phyloP scores from a whole-genome alignment of 1,140 invertebrate species.

The Hypothenemus hampei region DNA sequence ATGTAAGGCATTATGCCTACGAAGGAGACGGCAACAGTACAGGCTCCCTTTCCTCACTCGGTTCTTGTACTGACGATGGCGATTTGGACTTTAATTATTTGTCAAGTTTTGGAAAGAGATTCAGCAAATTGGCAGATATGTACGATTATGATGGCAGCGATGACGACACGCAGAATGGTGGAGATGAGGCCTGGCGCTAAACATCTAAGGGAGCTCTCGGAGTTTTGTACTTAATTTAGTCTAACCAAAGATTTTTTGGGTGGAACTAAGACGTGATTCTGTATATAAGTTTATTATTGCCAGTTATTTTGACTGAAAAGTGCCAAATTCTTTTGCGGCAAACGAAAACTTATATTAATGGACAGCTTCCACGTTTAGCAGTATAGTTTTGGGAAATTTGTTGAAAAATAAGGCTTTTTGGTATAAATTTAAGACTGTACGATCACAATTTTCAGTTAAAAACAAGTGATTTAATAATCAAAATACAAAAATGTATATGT shows the following conservation, averaged over 20 bases:
- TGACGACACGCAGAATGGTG: constrained; percentile 61
- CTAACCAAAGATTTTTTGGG: constrained; percentile 39
- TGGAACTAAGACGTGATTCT: constrained; percentile 19
- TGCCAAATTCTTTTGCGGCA: constrained; percentile 5
- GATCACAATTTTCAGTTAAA: too few species aligned
- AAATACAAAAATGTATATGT: too few species aligned
- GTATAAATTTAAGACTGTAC: too few species aligned
- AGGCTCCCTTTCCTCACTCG: constrained; percentile 87
- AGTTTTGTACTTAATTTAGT: constrained; percentile 36
- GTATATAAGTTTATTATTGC: constrained; percentile 15
- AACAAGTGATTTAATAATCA: too few species aligned
- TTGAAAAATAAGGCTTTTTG: too few species aligned
- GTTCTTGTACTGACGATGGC: constrained; percentile 88
- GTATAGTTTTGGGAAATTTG: too few species aligned
- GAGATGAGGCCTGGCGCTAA: constrained; percentile 75
- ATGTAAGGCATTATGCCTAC: constrained; percentile 92
- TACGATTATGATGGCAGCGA: constrained; percentile 89
- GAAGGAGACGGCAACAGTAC: constrained; percentile 91
- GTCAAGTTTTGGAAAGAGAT: constrained; percentile 92
- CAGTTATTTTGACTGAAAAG: not conserved
- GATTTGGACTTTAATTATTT: constrained; percentile 96
- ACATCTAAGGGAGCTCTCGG: constrained; percentile 15
- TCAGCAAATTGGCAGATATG: constrained; percentile 96
- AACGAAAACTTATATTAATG: not conserved
- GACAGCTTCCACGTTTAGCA: too few species aligned